Evolutionary conservation across 2,113 vertebrate genomes (phyloP).

Genomic region (Oreocharis arfaki): DNA sequence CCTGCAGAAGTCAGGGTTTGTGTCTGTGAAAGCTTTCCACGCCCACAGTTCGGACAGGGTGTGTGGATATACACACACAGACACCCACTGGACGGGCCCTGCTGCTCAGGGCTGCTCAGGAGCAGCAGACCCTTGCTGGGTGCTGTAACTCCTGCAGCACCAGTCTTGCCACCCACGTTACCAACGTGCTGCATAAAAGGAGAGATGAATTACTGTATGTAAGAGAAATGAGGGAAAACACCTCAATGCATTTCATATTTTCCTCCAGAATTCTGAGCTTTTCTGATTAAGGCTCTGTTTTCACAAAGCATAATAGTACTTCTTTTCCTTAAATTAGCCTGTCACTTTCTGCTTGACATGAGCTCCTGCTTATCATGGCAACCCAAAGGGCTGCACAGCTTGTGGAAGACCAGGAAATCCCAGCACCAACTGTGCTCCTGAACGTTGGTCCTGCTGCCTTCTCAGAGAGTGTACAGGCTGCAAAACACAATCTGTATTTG

Average conservation of each 20-base stretch:
- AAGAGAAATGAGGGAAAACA: neutral
- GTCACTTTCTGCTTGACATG: neutral
- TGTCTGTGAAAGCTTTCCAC: neutral
- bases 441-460: rapidly evolving
- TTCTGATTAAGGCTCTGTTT: neutral
- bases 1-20: neutral
- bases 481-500: neutral
- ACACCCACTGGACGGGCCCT: neutral
- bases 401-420: rapidly evolving
- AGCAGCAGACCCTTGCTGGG: neutral
- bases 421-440: neutral
- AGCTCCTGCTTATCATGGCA: neutral
- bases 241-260: neutral
- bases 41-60: no score
- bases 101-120: neutral
- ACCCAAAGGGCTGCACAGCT: neutral
- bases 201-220: neutral
- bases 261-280: neutral
- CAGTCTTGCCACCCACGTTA: neutral
- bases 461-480: neutral
- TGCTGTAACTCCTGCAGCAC: neutral
- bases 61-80: neutral
- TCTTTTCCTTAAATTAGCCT: neutral
- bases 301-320: neutral
- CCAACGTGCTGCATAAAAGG: neutral